Conservation (phyloP, 2,797 vertebrate genomes). For the Myioborus miniatus region DNA sequence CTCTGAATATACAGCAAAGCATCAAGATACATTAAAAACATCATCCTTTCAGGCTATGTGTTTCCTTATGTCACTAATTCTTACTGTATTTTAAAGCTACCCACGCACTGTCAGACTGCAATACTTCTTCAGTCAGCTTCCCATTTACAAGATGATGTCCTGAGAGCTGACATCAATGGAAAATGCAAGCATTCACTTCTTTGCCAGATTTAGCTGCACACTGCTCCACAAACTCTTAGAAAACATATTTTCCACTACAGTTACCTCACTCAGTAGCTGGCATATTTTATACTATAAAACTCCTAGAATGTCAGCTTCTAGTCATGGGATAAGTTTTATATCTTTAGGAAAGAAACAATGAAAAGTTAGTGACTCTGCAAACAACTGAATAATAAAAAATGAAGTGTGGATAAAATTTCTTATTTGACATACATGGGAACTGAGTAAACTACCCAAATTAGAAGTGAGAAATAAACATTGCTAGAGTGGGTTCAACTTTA, state of each 20-base stretch:
- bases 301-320: neutral
- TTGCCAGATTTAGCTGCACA: neutral
- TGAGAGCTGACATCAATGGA: conserved; percentile 21
- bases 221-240: neutral
- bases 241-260: neutral
- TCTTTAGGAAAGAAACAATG: neutral
- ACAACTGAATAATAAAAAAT: neutral
- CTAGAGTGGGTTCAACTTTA: neutral
- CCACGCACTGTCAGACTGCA: neutral
- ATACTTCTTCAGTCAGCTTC: conserved; percentile 5
- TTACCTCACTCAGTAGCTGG: neutral
- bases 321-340: neutral
- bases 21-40: neutral
- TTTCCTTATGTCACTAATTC: neutral
- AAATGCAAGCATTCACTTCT: neutral
- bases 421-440: neutral
- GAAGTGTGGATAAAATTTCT: neutral
- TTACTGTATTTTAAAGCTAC: neutral
- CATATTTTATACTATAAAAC: neutral
- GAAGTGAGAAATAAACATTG: neutral
- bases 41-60: neutral
- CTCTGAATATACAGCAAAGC: neutral
- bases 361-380: neutral
- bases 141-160: neutral
- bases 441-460: neutral